Percentiles rank a stretch among this genome's conserved stretches.
These are phyloP conservation scores for Heptranchias perlo DNA, from an alignment of 2,113 vertebrate genomes.

Conservation along the genomic window DNA sequence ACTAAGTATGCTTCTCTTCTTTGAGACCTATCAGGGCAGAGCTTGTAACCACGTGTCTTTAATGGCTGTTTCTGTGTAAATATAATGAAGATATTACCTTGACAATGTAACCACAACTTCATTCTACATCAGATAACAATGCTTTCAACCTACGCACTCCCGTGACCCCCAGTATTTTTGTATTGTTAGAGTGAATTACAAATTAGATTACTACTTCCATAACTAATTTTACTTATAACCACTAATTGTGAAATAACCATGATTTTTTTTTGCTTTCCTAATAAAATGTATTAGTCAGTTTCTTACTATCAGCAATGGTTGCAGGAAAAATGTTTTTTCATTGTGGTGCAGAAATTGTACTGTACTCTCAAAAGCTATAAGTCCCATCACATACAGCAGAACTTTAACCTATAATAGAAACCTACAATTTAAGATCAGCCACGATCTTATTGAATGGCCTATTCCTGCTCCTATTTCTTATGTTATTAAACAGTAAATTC, in stretches of 20 bases:
- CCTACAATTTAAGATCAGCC: too few species aligned
- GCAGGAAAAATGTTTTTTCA: neutral
- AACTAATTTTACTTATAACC: neutral
- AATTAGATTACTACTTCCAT: constrained; percentile 1
- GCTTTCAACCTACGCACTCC: neutral
- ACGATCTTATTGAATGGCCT: too few species aligned
- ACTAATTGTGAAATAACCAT: neutral
- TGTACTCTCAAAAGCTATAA: neutral
- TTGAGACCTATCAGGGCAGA: neutral
- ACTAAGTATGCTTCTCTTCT: neutral
- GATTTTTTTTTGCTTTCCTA: neutral
- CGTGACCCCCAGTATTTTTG: neutral
- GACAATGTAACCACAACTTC: neutral
- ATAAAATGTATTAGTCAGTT: neutral
- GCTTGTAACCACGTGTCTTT: neutral
- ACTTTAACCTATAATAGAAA: too few species aligned
- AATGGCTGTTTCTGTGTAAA: neutral
- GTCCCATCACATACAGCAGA: neutral
- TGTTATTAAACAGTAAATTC: neutral
- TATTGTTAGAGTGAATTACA: neutral
- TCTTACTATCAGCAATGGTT: neutral
- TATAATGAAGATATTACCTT: neutral
- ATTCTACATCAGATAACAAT: neutral
- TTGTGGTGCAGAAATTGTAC: neutral
- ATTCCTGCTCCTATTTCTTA: too few species aligned